phyloP scores from a whole-genome alignment of 2,797 vertebrate species.

The Gymnoscopelus braueri region DNA sequence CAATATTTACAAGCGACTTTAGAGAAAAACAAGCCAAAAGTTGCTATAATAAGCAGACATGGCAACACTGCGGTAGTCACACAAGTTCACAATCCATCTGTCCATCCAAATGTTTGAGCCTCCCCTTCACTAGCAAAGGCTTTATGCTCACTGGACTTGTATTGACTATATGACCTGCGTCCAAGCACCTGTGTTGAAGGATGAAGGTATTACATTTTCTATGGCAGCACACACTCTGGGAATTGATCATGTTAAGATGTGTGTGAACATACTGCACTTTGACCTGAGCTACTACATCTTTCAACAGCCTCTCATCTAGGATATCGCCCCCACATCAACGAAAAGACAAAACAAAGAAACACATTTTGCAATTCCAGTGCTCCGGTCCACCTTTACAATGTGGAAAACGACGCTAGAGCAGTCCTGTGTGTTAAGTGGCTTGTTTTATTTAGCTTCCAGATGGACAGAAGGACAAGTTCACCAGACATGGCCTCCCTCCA shows the following conservation, averaged over 20 bases:
- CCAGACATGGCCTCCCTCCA: conserved; percentile 1
- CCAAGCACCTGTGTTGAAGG: not conserved
- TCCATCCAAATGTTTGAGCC: too few species aligned
- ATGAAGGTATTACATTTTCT: not conserved
- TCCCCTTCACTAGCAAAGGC: too few species aligned
- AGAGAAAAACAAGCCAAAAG: too few species aligned
- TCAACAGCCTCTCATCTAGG: not conserved
- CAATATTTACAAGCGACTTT: too few species aligned
- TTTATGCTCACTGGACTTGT: too few species aligned
- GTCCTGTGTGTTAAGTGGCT: not conserved
- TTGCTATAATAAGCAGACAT: too few species aligned
- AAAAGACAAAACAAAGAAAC: not conserved
- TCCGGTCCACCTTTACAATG: too few species aligned
- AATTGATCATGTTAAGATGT: not conserved
- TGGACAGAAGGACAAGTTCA: conserved; percentile 28
- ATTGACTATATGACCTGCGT: too few species aligned
- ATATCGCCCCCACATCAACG: not conserved
- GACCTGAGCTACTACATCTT: not conserved
- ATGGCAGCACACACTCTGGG: not conserved
- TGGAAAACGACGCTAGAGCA: not conserved
- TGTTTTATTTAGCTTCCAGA: conserved; percentile 18
- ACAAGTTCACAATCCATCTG: too few species aligned
- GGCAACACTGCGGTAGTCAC: too few species aligned
- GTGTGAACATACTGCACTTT: conserved; percentile 3
- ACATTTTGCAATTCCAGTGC: too few species aligned